Base-by-base conservation (phyloP, 2,113 vertebrate species). In the Carettochelys insculpta region DNA sequence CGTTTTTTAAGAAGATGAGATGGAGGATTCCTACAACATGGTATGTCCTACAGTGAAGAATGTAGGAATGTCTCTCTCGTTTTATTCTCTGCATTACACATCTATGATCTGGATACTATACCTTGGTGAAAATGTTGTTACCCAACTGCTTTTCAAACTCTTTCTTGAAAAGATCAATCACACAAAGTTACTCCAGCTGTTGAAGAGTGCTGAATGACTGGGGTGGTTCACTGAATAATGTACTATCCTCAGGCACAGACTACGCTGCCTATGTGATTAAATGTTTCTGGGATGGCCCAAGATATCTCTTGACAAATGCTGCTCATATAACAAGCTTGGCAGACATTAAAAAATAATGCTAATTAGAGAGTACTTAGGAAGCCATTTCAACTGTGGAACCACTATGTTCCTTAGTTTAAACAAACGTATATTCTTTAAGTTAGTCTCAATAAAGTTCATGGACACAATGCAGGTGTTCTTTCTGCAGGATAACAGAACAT, bases 201-300 rank as follows among this genome's bases (percentile, higher is more conserved):
- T 79, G 38, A 58, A 58, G 77, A 88, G 83, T 38, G 56, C 82
- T 91, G n/a, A 92, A 80, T 90, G 76, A 85, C 76, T 84, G 81
- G 45, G 73, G 86, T 53, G 80, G 68, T 93, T 92, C 75, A 85
- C 91, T 77, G 65, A 53, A 84, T 86, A 89, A 82, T 1, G 3
- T 13, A 34, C 91, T 27, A 31, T 86, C 77, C 82, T 88, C 45
- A 47, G 52, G 2, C 16, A 88, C 5, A 83, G 54, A 88, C 10
- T 13, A 29, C 81, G 61, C 11, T 89, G 73, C 75, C 68, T 5
- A 79, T 90, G 85, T 73, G 80, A 94, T 81, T 82, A 88, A 87
- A 95, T 77, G 56, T 73, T 73, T 81, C 27, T 58, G 24, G 41
- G 34, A 68, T 13, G 34, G 47, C 34, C 41, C 76, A 95, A 8